Percentiles rank a stretch among this genome's conserved stretches.
Conservation (phyloP, 1,140 invertebrate species). For the Meloidogyne exigua region DNA sequence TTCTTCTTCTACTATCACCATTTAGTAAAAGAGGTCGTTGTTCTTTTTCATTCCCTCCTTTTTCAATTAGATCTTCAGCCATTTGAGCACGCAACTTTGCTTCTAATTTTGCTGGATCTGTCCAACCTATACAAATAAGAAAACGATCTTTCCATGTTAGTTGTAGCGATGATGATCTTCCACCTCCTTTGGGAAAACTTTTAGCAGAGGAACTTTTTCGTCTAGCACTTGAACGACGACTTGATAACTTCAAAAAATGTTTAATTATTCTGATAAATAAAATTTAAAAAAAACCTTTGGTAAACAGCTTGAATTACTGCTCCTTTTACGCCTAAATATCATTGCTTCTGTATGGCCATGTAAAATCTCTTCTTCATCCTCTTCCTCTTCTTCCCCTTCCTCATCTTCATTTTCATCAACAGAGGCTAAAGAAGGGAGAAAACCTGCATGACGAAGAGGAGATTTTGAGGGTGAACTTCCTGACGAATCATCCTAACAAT, state of each 20-base stretch:
- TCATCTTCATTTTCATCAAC: constrained; percentile 34
- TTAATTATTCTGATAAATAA: not conserved
- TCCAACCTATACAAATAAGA: constrained; percentile 37
- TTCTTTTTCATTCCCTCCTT: not conserved
- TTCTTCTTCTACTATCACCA: not conserved
- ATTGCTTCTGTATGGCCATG: constrained; percentile 4
- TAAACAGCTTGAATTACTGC: not conserved
- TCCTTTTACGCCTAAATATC: constrained; percentile 6
- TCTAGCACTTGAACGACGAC: not conserved
- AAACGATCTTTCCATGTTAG: constrained; percentile 32
- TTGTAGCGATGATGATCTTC: constrained; percentile 19
- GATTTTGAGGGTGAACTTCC: constrained; percentile 34
- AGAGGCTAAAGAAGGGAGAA: constrained; percentile 33
- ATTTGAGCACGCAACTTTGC: constrained; percentile 9
- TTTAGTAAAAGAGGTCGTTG: not conserved
- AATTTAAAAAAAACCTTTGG: not conserved
- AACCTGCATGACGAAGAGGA: constrained; percentile 25
- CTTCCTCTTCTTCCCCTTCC: constrained; percentile 15
- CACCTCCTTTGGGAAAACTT: not conserved
- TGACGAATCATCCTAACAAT: constrained; percentile 30
- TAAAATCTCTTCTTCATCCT: not conserved
- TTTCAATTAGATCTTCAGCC: constrained; percentile 10
- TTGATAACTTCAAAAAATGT: not conserved
- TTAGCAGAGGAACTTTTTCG: not conserved
- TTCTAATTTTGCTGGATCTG: constrained; percentile 32